Evolutionary conservation across 2,797 vertebrate species (phyloP).

Genomic region (Paratrypauchen microcephalus): DNA sequence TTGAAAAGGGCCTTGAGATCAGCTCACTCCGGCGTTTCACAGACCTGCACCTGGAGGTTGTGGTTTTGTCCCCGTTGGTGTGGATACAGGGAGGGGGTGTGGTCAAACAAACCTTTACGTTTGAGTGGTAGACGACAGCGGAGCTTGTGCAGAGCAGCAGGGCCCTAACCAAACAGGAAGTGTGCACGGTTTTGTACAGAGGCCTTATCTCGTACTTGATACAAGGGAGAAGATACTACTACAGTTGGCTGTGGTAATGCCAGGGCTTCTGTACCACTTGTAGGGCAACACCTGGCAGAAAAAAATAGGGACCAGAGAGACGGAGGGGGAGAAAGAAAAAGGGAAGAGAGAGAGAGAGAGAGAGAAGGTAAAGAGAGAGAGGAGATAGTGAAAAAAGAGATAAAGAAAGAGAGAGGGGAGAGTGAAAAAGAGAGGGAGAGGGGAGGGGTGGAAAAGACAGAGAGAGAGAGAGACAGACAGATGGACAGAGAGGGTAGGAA

Average conservation of each 20-base stretch:
- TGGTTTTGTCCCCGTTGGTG: slow-evolving; percentile 69
- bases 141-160: slow-evolving; percentile 43
- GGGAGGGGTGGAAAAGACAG: too few relatives aligned
- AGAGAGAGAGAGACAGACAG: too few relatives aligned
- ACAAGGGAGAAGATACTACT: slow-evolving; percentile 22
- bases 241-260: slow-evolving; percentile 49
- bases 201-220: slow-evolving; percentile 66
- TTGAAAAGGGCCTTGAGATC: slow-evolving; percentile 79
- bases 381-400: background rate
- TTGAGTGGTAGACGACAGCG: slow-evolving; percentile 8
- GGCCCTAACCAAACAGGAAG: slow-evolving; percentile 40
- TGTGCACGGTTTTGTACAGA: slow-evolving; percentile 61
- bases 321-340: slow-evolving; percentile 5
- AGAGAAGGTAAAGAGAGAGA: slow-evolving; percentile 8
- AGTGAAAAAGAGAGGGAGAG: too few relatives aligned
- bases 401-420: too few relatives aligned
- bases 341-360: slow-evolving; percentile 28
- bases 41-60: slow-evolving; percentile 57
- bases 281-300: slow-evolving; percentile 76
- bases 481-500: background rate
- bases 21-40: slow-evolving; percentile 64
- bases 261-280: slow-evolving; percentile 70
- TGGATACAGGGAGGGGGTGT: slow-evolving; percentile 68
- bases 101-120: slow-evolving; percentile 41
- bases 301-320: too few relatives aligned